These are phyloP conservation scores for Lumbricus terrestris DNA, from an alignment of 2,888 invertebrate genomes.

Conservation along the genomic window DNA sequence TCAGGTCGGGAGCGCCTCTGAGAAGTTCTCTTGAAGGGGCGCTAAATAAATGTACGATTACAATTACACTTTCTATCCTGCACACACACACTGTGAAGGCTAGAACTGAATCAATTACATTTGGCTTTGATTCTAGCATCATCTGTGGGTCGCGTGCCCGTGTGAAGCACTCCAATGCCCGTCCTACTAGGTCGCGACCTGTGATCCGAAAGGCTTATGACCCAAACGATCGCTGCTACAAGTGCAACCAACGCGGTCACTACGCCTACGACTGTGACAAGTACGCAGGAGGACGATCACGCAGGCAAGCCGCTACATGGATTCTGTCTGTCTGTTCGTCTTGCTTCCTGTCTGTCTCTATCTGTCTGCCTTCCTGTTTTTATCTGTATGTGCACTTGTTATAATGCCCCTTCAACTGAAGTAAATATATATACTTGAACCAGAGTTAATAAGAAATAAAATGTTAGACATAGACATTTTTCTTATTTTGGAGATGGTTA, in stretches of 20 bases:
- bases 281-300: slow-evolving; percentile 18
- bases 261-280: slow-evolving; percentile 80
- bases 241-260: slow-evolving; percentile 88
- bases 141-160: not conserved
- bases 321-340: not conserved
- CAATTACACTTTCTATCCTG: no score
- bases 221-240: slow-evolving; percentile 88
- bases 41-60: no score
- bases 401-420: no score
- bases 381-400: no score
- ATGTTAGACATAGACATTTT: not conserved
- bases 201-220: slow-evolving; percentile 64
- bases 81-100: no score
- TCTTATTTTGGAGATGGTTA: not conserved
- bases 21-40: no score
- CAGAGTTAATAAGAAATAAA: no score
- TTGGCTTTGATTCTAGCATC: not conserved
- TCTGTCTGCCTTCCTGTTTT: not conserved
- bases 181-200: not conserved
- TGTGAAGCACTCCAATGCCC: slow-evolving; percentile 4
- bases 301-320: not conserved
- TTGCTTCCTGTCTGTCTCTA: not conserved
- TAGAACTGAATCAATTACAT: not conserved
- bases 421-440: no score
- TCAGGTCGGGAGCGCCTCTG: no score